phyloP scores from a whole-genome alignment of 2,797 vertebrate genomes.

The Acestrorhynchus altus region DNA sequence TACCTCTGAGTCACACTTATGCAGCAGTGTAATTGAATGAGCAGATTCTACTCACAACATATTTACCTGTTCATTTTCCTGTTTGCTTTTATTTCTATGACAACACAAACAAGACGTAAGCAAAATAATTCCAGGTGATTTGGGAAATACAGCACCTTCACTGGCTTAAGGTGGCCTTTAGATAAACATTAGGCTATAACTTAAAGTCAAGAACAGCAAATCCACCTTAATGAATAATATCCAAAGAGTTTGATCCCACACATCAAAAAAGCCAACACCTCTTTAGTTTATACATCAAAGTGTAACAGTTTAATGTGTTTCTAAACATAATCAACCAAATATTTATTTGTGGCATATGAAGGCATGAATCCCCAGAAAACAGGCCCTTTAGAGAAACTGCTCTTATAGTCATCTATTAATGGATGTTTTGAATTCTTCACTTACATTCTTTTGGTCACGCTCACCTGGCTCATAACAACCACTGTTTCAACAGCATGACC shows the following conservation, averaged over 20 bases:
- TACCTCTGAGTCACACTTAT: background rate
- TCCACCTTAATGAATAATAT: background rate
- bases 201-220: slow-evolving; percentile 42
- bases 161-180: slow-evolving; percentile 10
- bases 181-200: slow-evolving; percentile 43
- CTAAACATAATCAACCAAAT: slow-evolving; percentile 27
- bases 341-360: slow-evolving; percentile 51
- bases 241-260: slow-evolving; percentile 3
- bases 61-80: background rate
- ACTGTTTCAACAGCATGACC: background rate
- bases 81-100: background rate
- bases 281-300: slow-evolving; percentile 1
- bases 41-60: too few species aligned
- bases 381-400: slow-evolving; percentile 31
- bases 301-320: slow-evolving; percentile 1
- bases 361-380: slow-evolving; percentile 41
- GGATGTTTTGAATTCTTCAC: slow-evolving; percentile 19
- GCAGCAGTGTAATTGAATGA: background rate
- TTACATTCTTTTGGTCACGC: slow-evolving; percentile 36
- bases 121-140: background rate
- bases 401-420: slow-evolving; percentile 40
- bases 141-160: background rate
- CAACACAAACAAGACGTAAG: slow-evolving; percentile 5
- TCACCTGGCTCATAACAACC: slow-evolving; percentile 8
- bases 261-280: background rate